Evolutionary conservation across 2,888 invertebrate genomes (phyloP).

Genomic region (Suillia variegata): DNA sequence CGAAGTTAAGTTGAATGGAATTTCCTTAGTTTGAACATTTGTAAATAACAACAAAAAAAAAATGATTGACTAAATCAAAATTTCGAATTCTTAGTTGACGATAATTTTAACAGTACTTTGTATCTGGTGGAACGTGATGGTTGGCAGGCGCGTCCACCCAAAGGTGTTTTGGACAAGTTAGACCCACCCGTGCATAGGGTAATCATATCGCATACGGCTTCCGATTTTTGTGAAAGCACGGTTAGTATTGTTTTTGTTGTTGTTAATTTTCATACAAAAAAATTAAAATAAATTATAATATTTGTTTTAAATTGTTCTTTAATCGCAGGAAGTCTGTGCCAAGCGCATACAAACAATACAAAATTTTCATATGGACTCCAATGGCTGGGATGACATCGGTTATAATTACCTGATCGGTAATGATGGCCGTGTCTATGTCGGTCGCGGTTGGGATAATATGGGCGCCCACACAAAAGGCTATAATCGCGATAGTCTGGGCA

Average conservation of each 20-base stretch:
- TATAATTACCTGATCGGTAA: slow-evolving; percentile 83
- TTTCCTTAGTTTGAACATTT: slow-evolving; percentile 27
- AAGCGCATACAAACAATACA: slow-evolving; percentile 64
- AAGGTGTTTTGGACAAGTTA: slow-evolving; percentile 54
- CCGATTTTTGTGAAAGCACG: slow-evolving; percentile 66
- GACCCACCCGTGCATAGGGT: slow-evolving; percentile 65
- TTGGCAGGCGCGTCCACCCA: slow-evolving; percentile 73
- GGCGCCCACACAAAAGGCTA: slow-evolving; percentile 75
- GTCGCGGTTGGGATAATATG: slow-evolving; percentile 73
- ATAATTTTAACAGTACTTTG: slow-evolving; percentile 49
- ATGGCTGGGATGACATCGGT: slow-evolving; percentile 71
- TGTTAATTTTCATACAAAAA: too few relatives aligned
- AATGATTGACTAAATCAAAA: too few relatives aligned
- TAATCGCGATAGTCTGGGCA: slow-evolving; percentile 71
- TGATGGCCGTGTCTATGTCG: slow-evolving; percentile 75
- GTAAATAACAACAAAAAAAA: not conserved
- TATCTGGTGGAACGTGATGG: slow-evolving; percentile 66
- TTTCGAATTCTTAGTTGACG: too few relatives aligned
- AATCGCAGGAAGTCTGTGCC: slow-evolving; percentile 65
- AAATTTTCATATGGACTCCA: slow-evolving; percentile 70
- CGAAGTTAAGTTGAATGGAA: slow-evolving; percentile 54
- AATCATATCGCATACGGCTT: slow-evolving; percentile 71
- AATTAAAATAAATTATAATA: too few relatives aligned
- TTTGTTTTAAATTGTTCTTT: too few relatives aligned
- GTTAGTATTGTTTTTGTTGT: slow-evolving; percentile 46